Evolutionary conservation across 1,140 invertebrate genomes (phyloP).

Genomic region (Penaeus japonicus): DNA sequence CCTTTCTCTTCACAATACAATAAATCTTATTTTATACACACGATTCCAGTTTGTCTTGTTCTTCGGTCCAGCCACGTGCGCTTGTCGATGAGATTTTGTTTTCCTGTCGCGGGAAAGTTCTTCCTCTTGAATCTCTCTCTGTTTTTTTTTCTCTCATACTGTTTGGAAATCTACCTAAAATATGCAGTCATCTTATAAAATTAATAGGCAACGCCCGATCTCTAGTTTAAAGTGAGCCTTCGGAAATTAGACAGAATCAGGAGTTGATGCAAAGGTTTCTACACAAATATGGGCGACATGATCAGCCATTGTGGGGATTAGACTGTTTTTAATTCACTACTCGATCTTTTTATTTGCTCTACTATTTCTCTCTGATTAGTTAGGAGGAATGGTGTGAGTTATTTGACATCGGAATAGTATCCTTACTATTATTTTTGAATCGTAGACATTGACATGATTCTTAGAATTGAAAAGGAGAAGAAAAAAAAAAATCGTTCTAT

Average conservation of each 20-base stretch:
- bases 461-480: too few relatives aligned
- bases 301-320: conserved; percentile 30
- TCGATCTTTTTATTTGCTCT: background rate
- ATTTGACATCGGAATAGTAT: too few relatives aligned
- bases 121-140: background rate
- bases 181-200: conserved; percentile 17
- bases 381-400: too few relatives aligned
- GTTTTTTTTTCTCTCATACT: background rate
- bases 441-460: too few relatives aligned
- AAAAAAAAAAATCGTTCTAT: too few relatives aligned
- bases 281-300: conserved; percentile 42
- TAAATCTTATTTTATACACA: too few relatives aligned
- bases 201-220: conserved; percentile 21
- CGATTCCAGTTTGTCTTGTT: too few relatives aligned
- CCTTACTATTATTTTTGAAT: too few relatives aligned
- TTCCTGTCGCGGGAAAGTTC: background rate
- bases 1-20: too few relatives aligned
- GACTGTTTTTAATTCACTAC: background rate
- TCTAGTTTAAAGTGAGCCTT: conserved; percentile 50
- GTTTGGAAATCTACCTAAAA: background rate
- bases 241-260: conserved; percentile 45
- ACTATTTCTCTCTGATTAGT: background rate
- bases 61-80: too few relatives aligned
- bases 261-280: conserved; percentile 53
- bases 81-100: background rate